Percentiles rank a stretch among this genome's conserved stretches.
These are phyloP conservation scores for Mesorhabditis spiculigera DNA, from an alignment of 2,888 invertebrate genomes.

Conservation along the genomic window DNA sequence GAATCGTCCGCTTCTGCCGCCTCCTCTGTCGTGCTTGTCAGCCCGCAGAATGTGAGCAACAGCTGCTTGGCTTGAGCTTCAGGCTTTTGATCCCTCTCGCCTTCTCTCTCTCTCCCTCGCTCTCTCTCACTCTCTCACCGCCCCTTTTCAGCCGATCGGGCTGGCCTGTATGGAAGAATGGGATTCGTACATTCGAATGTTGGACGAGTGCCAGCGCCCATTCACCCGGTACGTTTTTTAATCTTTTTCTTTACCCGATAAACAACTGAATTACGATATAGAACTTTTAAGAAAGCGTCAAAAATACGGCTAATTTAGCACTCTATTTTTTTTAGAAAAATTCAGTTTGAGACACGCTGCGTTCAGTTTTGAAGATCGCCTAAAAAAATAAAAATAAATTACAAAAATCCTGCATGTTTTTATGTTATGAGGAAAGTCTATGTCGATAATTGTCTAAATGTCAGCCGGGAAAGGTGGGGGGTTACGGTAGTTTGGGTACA, in stretches of 20 bases:
- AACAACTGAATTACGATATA: no score
- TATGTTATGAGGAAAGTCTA: no score
- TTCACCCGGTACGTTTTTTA: constrained; percentile 21
- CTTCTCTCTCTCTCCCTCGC: background rate
- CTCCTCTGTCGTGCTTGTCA: constrained; percentile 45
- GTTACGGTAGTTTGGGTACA: no score
- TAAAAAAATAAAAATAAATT: background rate
- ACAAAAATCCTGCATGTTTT: no score
- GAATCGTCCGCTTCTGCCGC: constrained; percentile 22
- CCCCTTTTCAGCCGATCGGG: constrained; percentile 48
- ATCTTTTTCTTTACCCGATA: background rate
- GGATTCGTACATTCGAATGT: constrained; percentile 53
- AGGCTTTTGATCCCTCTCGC: background rate
- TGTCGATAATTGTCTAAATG: no score
- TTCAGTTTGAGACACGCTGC: background rate
- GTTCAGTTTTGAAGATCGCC: constrained; percentile 1
- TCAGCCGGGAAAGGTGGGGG: no score
- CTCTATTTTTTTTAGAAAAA: no score
- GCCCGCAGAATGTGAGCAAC: constrained; percentile 46
- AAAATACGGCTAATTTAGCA: no score
- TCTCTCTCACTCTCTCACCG: no score
- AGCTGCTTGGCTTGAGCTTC: background rate
- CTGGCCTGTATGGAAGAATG: constrained; percentile 55
- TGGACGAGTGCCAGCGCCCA: constrained; percentile 42
- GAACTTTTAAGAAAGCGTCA: no score